Conservation (phyloP, 30 jellyfish, hydroid and myxozoan species). For the Turritopsis dohrnii region DNA sequence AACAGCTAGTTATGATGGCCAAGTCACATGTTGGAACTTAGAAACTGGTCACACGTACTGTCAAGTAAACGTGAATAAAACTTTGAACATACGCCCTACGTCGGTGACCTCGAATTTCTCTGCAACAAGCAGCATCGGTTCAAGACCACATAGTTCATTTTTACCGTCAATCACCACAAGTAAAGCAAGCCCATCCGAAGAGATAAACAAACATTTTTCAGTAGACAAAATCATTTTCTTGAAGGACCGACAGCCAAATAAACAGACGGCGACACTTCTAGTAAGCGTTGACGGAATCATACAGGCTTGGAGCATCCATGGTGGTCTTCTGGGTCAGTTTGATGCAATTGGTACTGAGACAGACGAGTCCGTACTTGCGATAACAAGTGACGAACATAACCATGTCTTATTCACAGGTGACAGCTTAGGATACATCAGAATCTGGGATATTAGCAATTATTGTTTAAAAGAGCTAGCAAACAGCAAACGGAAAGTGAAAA, state of each 20-base stretch:
- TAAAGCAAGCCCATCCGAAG: constrained; percentile 13
- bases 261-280: constrained; percentile 58
- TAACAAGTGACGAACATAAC: constrained; percentile 54
- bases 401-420: constrained; percentile 69
- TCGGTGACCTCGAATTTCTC: neutral
- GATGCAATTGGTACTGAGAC: constrained; percentile 38
- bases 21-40: constrained; percentile 62
- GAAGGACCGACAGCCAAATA: constrained; percentile 42
- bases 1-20: constrained; percentile 89
- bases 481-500: neutral
- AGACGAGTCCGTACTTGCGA: constrained; percentile 65
- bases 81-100: constrained; percentile 2
- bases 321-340: constrained; percentile 71
- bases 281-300: constrained; percentile 63
- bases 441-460: constrained; percentile 64
- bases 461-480: constrained; percentile 15
- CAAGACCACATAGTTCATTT: neutral
- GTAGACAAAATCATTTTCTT: constrained; percentile 71
- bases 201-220: constrained; percentile 41
- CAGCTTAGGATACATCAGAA: constrained; percentile 64
- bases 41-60: constrained; percentile 73
- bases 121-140: neutral
- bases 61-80: constrained; percentile 54
- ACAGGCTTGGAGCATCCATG: constrained; percentile 84
- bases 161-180: neutral